Evolutionary conservation across 2,113 vertebrate species (phyloP), one percentile per base, ranked within the genome.

Genomic region (Pseudorhombus dupliciocellatus): DNA sequence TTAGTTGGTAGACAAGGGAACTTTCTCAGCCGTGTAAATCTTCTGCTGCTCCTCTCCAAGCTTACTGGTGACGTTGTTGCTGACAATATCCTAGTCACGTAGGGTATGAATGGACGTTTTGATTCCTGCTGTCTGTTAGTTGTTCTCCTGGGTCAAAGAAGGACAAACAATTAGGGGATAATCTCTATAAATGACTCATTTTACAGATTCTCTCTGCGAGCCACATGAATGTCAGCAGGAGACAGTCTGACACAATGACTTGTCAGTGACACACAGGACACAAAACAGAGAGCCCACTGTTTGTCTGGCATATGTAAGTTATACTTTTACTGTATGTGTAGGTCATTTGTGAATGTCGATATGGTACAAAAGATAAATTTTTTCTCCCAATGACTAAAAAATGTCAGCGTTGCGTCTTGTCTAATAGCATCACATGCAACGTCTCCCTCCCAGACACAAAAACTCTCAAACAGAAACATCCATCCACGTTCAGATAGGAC

Each of bases 41-140:
- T 77, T 69, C 44, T 48, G 5, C 57, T 51, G 52, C 53, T 53
- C 21, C 59, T 86, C 75, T 72, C 55, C 37, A 14, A 72, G 75
- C 76, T 84, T 73, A 83, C 50, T 73, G 78, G 59, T 85, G 85
- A 86, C 34, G 34, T n/a, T 25, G 72, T 22, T 44, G 48, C 70
- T 76, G 64, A 91, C 91, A 90, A 89, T 90, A 77, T 71, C 69
- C 63, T 30, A 91, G 81, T 91, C 90, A 92, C 57, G 42, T 28
- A 52, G 69, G 26, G 72, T 18, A 85, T 90, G 91, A 92, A 91
- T 92, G 69, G 88, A 81, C 70, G 68, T 50, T 77, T 78, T 79
- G 22, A 72, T 82, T 79, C 62, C 51, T 61, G 61, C 63, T 21
- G 65, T 77, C 75, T 87, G 83, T 83, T 59, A 46, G 62, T 83